phyloP scores from a whole-genome alignment of 35 echinoderm and acorn worm species.

The Hemicentrotus pulcherrimus region DNA sequence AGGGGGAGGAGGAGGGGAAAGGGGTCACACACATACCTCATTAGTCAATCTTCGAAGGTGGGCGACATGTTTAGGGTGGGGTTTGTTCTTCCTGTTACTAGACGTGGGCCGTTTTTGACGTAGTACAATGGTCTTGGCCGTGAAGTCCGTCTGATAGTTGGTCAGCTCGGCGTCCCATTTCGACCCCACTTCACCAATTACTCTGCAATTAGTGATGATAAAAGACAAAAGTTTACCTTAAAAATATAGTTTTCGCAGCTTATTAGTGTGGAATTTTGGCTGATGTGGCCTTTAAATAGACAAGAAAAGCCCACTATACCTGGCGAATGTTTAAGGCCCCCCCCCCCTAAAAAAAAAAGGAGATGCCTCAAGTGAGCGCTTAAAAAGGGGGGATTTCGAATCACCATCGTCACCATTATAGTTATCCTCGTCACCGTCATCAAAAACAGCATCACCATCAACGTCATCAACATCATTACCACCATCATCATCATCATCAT shows the following conservation, averaged over 20 bases:
- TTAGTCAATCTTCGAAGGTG: conserved; percentile 75
- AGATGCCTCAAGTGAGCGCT: no score
- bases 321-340: no score
- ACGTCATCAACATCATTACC: background rate
- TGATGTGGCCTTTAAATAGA: no score
- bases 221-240: no score
- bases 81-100: conserved; percentile 76
- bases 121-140: conserved; percentile 53
- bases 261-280: no score
- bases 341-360: no score
- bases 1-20: no score
- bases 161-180: conserved; percentile 54
- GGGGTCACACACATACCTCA: conserved; percentile 50
- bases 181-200: conserved; percentile 44
- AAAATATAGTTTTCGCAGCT: no score
- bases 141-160: conserved; percentile 77
- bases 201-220: background rate
- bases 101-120: conserved; percentile 55
- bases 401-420: background rate
- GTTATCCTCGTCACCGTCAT: background rate
- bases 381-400: background rate
- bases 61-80: conserved; percentile 73
- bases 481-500: background rate
- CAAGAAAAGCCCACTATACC: no score
- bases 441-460: background rate